A percentile compares a stretch with the other conserved stretches of the same genome.
Conservation (phyloP, 2,797 vertebrate genomes). For the Cuniculus paca region DNA sequence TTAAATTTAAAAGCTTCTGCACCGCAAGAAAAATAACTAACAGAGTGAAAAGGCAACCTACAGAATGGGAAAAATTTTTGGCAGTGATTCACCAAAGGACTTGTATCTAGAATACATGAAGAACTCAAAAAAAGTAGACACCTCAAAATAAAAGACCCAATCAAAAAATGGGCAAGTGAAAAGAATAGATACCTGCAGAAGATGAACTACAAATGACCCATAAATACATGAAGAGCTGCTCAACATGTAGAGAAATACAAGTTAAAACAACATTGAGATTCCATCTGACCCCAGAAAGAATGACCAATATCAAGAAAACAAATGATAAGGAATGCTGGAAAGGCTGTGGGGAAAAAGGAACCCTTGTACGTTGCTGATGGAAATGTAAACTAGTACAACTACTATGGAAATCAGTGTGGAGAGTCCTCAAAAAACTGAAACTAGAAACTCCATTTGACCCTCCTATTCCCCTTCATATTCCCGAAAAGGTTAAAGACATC, state of each 20-base stretch:
- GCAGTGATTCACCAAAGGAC: background rate
- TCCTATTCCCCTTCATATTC: background rate
- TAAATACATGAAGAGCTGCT: background rate
- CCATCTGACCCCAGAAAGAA: background rate
- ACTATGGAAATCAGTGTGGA: background rate
- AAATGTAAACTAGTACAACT: background rate
- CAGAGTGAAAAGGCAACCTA: background rate
- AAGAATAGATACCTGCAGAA: background rate
- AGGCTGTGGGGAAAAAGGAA: background rate
- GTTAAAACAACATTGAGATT: background rate
- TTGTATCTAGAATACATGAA: background rate
- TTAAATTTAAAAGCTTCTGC: background rate
- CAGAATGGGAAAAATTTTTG: background rate
- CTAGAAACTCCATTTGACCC: background rate
- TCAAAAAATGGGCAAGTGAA: background rate
- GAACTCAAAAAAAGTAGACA: background rate
- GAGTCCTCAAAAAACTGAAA: background rate
- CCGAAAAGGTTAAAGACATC: background rate
- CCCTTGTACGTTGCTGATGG: background rate
- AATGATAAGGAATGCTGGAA: background rate
- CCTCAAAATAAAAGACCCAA: background rate
- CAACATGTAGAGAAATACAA: background rate
- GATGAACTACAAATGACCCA: background rate
- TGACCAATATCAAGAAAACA: background rate
- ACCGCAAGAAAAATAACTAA: background rate